Evolutionary conservation across 2,797 vertebrate species (phyloP).

Genomic region (Graptemys geographica): DNA sequence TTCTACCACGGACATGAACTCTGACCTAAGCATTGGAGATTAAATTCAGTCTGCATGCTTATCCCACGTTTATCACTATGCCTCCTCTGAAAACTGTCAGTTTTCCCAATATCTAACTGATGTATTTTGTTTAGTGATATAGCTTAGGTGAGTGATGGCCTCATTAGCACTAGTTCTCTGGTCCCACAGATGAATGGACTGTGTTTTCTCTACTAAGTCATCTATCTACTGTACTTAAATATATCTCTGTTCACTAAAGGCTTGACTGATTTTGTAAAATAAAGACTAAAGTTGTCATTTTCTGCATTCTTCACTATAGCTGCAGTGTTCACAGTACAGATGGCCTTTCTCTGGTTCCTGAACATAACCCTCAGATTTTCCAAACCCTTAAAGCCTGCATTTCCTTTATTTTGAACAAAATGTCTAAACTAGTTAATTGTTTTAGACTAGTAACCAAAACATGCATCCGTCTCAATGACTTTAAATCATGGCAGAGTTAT

Average conservation of each 20-base stretch:
- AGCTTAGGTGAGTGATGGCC: constrained; percentile 13
- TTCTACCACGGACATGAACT: not conserved
- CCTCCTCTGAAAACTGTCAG: not conserved
- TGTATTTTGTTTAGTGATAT: not conserved
- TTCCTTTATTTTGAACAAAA: not conserved
- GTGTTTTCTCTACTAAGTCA: not conserved
- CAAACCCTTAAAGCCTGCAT: not conserved
- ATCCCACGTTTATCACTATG: not conserved
- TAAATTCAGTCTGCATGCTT: not conserved
- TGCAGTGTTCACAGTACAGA: not conserved
- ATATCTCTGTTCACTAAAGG: not conserved
- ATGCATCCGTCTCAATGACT: not conserved
- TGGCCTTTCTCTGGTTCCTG: not conserved
- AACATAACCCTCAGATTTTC: not conserved
- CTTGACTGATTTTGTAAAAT: not conserved
- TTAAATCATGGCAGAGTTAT: not conserved
- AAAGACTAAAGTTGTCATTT: not conserved
- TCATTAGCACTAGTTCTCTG: not conserved
- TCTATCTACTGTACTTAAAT: not conserved
- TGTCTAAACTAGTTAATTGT: not conserved
- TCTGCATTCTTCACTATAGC: not conserved
- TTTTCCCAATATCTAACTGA: not conserved
- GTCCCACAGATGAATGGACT: not conserved
- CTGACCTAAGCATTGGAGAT: not conserved
- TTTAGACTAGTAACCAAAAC: not conserved